These are phyloP conservation scores for Cordilura impudica DNA, from an alignment of 2,888 invertebrate species.

Conservation along the genomic window DNA sequence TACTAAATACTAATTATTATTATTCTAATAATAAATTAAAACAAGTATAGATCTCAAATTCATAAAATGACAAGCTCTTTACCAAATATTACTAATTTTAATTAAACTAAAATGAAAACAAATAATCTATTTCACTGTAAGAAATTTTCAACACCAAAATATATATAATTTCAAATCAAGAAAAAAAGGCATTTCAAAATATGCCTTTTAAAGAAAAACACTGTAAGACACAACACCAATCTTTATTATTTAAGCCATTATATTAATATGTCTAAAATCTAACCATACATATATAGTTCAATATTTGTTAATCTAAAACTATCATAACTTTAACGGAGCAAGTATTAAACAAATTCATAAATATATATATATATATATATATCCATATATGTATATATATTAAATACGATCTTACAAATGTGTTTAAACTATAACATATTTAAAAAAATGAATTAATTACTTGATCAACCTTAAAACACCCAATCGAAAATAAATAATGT, in stretches of 20 bases:
- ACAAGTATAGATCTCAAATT: slow-evolving; percentile 51
- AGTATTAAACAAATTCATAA: neutral
- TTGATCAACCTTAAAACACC: neutral
- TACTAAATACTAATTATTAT: neutral
- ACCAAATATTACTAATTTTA: slow-evolving; percentile 57
- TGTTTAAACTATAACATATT: slow-evolving; percentile 6
- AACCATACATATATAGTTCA: neutral
- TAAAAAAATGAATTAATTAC: neutral
- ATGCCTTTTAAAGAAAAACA: slow-evolving; percentile 30
- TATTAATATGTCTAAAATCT: slow-evolving; percentile 14
- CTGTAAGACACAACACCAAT: slow-evolving; percentile 65
- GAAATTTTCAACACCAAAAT: slow-evolving; percentile 57
- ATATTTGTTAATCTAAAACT: neutral
- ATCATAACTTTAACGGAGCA: neutral
- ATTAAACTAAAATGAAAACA: slow-evolving; percentile 6
- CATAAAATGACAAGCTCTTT: slow-evolving; percentile 46
- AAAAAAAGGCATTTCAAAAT: slow-evolving; percentile 25
- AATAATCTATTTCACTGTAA: slow-evolving; percentile 53
- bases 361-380: no score
- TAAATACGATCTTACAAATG: neutral
- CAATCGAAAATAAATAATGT: neutral
- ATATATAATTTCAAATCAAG: slow-evolving; percentile 20
- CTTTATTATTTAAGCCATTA: slow-evolving; percentile 54
- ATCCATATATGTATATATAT: no score
- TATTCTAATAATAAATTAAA: slow-evolving; percentile 25